A percentile compares a stretch with the other conserved stretches of the same genome.
phyloP scores from a whole-genome alignment of 2,888 invertebrate species.

The Laspeyria flexula region DNA sequence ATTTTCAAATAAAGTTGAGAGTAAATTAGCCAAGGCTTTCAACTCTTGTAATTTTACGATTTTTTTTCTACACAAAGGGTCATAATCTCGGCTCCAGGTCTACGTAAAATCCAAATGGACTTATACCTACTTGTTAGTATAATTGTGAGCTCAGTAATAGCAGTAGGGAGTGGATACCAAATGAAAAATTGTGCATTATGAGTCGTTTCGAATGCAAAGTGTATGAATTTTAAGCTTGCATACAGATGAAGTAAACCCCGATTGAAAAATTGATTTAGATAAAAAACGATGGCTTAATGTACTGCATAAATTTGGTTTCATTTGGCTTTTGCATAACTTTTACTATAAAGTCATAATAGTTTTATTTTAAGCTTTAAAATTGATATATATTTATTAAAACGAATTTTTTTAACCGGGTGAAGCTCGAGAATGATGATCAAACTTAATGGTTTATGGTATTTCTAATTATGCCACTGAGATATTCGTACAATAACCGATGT shows the following conservation, averaged over 20 bases:
- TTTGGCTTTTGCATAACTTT: not conserved
- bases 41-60: too few species aligned
- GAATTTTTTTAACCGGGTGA: too few species aligned
- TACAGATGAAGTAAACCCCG: conserved; percentile 51
- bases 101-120: conserved; percentile 6
- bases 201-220: conserved; percentile 49
- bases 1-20: too few species aligned
- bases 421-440: too few species aligned
- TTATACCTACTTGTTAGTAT: conserved; percentile 18
- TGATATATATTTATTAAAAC: too few species aligned
- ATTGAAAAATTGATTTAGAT: conserved; percentile 49
- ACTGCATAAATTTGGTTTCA: not conserved
- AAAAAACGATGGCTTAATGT: not conserved
- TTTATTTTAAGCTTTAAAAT: too few species aligned
- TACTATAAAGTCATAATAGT: not conserved
- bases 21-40: too few species aligned
- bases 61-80: conserved; percentile 5
- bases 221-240: conserved; percentile 65
- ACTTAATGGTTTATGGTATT: too few species aligned
- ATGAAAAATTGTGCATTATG: conserved; percentile 50
- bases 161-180: conserved; percentile 33
- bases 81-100: not conserved
- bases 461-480: too few species aligned
- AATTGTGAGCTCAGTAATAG: conserved; percentile 16
- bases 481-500: too few species aligned